These are phyloP conservation scores for Engystomops pustulosus DNA, from an alignment of 2,113 vertebrate genomes.

Conservation along the genomic window DNA sequence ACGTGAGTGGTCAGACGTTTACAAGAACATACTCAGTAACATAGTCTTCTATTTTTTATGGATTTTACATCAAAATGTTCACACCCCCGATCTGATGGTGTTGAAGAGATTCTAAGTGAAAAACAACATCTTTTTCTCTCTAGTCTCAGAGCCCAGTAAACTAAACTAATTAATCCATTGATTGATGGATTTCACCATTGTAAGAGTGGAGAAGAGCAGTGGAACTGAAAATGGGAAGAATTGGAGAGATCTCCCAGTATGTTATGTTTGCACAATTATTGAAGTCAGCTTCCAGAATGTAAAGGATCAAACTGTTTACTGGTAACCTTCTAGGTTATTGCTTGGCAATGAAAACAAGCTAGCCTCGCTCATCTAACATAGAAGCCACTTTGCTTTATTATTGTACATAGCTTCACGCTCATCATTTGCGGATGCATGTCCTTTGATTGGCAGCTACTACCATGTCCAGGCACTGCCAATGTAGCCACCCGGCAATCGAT, in stretches of 20 bases:
- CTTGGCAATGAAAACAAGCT: constrained; percentile 6
- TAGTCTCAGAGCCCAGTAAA: not conserved
- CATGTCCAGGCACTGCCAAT: not conserved
- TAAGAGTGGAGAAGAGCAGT: not conserved
- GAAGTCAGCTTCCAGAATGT: constrained; percentile 20
- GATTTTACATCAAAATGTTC: constrained; percentile 5
- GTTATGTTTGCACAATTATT: constrained; percentile 8
- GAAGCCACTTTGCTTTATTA: not conserved
- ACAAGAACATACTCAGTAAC: not conserved
- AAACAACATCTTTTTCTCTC: not conserved
- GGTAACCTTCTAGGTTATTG: not conserved
- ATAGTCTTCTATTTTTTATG: not conserved
- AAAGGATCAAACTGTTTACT: constrained; percentile 41
- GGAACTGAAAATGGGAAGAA: not conserved
- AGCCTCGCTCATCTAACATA: not conserved
- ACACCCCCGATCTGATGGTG: not conserved
- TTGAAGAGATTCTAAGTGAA: not conserved
- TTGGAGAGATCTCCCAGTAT: not conserved
- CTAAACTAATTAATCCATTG: too few species aligned
- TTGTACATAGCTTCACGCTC: not conserved
- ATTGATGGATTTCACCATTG: too few species aligned
- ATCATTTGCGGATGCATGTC: not conserved
- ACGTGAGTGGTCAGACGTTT: not conserved
- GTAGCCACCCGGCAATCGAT: not conserved
- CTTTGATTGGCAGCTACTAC: not conserved